phyloP scores from a whole-genome alignment of 2,888 invertebrate genomes.

The Stegana nigrithorax region DNA sequence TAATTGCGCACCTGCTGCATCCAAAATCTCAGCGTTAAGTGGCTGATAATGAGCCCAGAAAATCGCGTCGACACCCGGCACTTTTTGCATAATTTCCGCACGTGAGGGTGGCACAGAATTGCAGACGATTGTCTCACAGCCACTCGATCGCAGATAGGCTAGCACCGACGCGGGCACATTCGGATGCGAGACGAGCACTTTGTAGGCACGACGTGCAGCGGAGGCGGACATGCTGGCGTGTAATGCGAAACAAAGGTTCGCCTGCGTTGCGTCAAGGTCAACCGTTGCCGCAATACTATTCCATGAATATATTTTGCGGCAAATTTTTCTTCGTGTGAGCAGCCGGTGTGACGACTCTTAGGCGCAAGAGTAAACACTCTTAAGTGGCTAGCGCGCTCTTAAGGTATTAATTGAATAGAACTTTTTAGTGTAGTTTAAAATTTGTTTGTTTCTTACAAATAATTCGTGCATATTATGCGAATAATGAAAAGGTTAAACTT shows the following conservation, averaged over 20 bases:
- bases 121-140: slow-evolving; percentile 60
- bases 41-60: slow-evolving; percentile 65
- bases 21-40: slow-evolving; percentile 60
- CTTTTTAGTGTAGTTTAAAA: too few relatives aligned
- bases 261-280: not conserved
- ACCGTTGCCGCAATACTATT: too few relatives aligned
- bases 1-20: slow-evolving; percentile 72
- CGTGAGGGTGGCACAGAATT: slow-evolving; percentile 58
- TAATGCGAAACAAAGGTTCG: too few relatives aligned
- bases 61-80: slow-evolving; percentile 64
- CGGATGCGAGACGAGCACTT: slow-evolving; percentile 77
- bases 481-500: too few relatives aligned
- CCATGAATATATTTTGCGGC: too few relatives aligned
- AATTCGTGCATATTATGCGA: too few relatives aligned
- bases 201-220: slow-evolving; percentile 48
- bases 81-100: slow-evolving; percentile 59
- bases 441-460: too few relatives aligned
- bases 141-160: slow-evolving; percentile 72
- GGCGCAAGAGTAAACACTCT: too few relatives aligned
- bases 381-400: too few relatives aligned
- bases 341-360: too few relatives aligned
- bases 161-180: slow-evolving; percentile 76
- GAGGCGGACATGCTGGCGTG: slow-evolving; percentile 34
- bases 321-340: too few relatives aligned
- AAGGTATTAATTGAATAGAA: too few relatives aligned